Percentiles rank a stretch among this genome's conserved stretches.
Conservation (phyloP, 2,888 invertebrate species). For the Penaeus monodon region DNA sequence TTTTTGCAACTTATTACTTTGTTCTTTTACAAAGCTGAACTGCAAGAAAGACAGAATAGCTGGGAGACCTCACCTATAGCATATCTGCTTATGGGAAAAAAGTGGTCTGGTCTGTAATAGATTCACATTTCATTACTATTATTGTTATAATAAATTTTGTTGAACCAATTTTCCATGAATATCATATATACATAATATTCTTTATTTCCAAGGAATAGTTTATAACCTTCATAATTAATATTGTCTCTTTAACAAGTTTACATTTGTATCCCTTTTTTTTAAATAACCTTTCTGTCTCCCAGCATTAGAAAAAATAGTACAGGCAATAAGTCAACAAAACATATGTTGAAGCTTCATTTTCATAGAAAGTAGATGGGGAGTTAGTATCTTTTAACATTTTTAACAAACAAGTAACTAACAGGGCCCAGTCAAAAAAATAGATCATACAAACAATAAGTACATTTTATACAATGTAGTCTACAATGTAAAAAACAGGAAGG, state of each 20-base stretch:
- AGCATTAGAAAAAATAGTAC: conserved; percentile 29
- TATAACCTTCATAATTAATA: too few relatives aligned
- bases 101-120: too few relatives aligned
- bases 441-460: conserved; percentile 54
- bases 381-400: conserved; percentile 34
- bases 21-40: too few relatives aligned
- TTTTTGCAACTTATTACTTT: too few relatives aligned
- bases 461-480: conserved; percentile 60
- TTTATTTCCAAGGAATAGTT: too few relatives aligned
- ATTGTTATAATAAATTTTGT: too few relatives aligned
- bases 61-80: too few relatives aligned
- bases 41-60: too few relatives aligned
- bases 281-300: conserved; percentile 10
- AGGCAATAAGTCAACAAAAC: conserved; percentile 43
- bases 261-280: conserved; percentile 9
- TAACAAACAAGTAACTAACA: conserved; percentile 43
- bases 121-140: too few relatives aligned
- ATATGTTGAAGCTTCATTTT: conserved; percentile 12
- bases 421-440: conserved; percentile 29
- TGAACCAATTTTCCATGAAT: too few relatives aligned
- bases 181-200: too few relatives aligned
- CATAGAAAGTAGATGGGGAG: conserved; percentile 31
- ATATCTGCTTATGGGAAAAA: too few relatives aligned
- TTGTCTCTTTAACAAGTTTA: background rate
- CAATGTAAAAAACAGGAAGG: conserved; percentile 50